Conservation (phyloP, 2,797 vertebrate species). For the Astyanax mexicanus region DNA sequence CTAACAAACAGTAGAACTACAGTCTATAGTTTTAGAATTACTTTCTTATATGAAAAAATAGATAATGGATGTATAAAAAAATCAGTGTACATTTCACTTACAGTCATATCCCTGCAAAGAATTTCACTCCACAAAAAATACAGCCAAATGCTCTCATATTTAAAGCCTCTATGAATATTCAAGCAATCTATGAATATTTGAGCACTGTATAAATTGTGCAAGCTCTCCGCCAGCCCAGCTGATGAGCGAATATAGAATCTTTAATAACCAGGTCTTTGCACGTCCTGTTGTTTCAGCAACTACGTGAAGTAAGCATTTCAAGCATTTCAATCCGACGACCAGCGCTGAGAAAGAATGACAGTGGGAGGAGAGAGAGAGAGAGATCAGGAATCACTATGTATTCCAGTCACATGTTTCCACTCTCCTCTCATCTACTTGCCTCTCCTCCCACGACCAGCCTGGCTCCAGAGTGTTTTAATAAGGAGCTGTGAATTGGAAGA, state of each 20-base stretch:
- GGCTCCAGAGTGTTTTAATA: slow-evolving; percentile 56
- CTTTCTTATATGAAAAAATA: no score
- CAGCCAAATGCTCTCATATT: slow-evolving; percentile 23
- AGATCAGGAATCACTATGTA: slow-evolving; percentile 37
- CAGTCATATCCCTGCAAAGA: background rate
- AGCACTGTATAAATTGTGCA: slow-evolving; percentile 32
- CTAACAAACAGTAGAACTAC: no score
- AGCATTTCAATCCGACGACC: slow-evolving; percentile 32
- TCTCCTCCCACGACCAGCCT: slow-evolving; percentile 53
- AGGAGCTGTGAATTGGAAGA: slow-evolving; percentile 54
- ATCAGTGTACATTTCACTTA: background rate
- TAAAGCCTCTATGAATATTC: slow-evolving; percentile 43
- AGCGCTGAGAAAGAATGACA: slow-evolving; percentile 9
- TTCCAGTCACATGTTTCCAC: slow-evolving; percentile 47
- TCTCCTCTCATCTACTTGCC: slow-evolving; percentile 44
- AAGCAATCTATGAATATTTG: slow-evolving; percentile 50
- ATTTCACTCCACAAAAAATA: slow-evolving; percentile 2
- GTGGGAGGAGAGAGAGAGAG: background rate
- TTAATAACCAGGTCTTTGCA: slow-evolving; percentile 23
- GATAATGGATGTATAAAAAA: no score
- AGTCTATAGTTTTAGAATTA: no score
- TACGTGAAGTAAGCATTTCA: slow-evolving; percentile 11
- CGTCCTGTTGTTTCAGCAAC: slow-evolving; percentile 43
- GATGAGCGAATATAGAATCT: slow-evolving; percentile 40
- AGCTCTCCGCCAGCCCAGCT: slow-evolving; percentile 24